phyloP scores from a whole-genome alignment of 2,113 vertebrate species.

The Formicarius rufipectus region DNA sequence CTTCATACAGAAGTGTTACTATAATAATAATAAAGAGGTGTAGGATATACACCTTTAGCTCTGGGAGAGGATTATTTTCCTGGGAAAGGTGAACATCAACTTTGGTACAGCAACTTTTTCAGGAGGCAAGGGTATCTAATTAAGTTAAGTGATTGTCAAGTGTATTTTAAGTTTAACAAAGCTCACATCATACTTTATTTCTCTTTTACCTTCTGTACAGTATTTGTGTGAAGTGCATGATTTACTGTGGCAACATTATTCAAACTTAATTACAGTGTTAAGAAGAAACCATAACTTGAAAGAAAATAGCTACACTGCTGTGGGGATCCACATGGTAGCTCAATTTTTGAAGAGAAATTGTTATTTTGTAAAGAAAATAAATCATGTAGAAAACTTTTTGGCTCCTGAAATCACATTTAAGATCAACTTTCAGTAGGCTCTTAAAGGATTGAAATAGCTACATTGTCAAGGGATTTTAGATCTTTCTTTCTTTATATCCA shows the following conservation, averaged over 20 bases:
- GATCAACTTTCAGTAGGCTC: slow-evolving; percentile 29
- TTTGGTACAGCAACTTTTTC: slow-evolving; percentile 29
- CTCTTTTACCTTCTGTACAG: slow-evolving; percentile 51
- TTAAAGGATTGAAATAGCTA: slow-evolving; percentile 47
- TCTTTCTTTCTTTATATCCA: slow-evolving; percentile 37
- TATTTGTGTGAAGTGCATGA: slow-evolving; percentile 67
- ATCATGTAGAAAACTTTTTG: slow-evolving; percentile 26
- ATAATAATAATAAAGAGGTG: slow-evolving; percentile 12
- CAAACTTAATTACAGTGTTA: slow-evolving; percentile 72
- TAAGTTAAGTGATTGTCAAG: slow-evolving; percentile 69
- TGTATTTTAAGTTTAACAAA: slow-evolving; percentile 70
- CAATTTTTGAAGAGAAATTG: neutral
- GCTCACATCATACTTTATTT: slow-evolving; percentile 61
- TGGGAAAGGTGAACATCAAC: slow-evolving; percentile 53
- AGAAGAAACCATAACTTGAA: slow-evolving; percentile 63
- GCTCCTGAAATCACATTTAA: slow-evolving; percentile 43
- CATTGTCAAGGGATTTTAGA: slow-evolving; percentile 50
- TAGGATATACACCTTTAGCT: neutral
- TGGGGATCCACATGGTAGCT: slow-evolving; percentile 49
- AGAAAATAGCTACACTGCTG: slow-evolving; percentile 61
- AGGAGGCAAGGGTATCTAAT: slow-evolving; percentile 50
- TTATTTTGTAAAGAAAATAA: slow-evolving; percentile 54
- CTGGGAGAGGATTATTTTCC: slow-evolving; percentile 11
- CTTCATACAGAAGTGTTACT: neutral
- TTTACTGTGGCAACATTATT: slow-evolving; percentile 71